phyloP scores from a whole-genome alignment of 92 coral and sea anemone species.

The Porites cylindrica region DNA sequence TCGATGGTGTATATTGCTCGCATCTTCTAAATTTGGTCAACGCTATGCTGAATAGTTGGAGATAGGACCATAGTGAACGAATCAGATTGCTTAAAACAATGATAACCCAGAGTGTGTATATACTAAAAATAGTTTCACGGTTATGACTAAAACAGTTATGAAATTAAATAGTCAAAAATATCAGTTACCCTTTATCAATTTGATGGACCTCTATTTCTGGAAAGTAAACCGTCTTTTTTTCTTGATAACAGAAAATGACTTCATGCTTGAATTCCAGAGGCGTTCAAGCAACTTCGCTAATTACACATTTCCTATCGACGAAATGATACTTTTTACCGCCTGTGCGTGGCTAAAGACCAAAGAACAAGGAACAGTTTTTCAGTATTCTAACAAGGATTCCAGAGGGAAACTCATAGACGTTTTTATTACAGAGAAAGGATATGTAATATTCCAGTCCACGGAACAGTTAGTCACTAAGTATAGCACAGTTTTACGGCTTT shows the following conservation, averaged over 20 bases:
- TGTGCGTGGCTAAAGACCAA: conserved; percentile 4
- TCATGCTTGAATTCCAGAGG: not conserved
- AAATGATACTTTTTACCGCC: not conserved
- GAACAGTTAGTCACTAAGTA: not conserved
- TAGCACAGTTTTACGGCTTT: too few relatives aligned
- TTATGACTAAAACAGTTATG: too few relatives aligned
- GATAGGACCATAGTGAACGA: too few relatives aligned
- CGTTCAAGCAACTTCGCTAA: not conserved
- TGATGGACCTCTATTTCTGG: too few relatives aligned
- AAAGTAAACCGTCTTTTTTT: not conserved
- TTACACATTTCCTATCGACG: not conserved
- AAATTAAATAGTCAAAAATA: too few relatives aligned
- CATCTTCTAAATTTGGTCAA: too few relatives aligned
- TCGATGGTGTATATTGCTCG: too few relatives aligned
- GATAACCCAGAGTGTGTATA: too few relatives aligned
- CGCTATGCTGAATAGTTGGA: too few relatives aligned
- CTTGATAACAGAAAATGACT: not conserved
- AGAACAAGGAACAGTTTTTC: not conserved
- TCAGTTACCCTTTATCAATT: too few relatives aligned
- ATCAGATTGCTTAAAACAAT: too few relatives aligned
- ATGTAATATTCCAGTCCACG: not conserved
- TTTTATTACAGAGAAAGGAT: not conserved
- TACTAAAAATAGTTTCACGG: too few relatives aligned
- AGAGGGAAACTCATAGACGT: not conserved
- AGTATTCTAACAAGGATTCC: not conserved